Conservation (phyloP, 2,113 vertebrate genomes). For the Laticauda colubrina region DNA sequence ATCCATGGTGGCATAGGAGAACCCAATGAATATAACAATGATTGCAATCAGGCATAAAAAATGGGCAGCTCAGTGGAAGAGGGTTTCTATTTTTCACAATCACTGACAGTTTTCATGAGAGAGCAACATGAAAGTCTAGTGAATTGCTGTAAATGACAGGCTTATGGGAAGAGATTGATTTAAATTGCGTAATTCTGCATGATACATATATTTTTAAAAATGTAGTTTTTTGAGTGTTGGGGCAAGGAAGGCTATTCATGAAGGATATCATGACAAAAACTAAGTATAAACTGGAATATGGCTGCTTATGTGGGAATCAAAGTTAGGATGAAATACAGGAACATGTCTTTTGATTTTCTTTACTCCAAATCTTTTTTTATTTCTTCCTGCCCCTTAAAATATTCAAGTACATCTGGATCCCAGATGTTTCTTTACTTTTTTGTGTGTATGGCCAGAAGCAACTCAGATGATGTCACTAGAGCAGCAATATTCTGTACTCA, state of each 20-base stretch:
- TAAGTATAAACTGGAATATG: not conserved
- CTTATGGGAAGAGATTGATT: not conserved
- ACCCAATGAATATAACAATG: not conserved
- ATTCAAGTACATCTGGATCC: not conserved
- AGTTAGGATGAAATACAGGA: not conserved
- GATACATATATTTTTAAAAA: not conserved
- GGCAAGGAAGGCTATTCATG: not conserved
- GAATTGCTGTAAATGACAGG: not conserved
- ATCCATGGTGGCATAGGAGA: not conserved
- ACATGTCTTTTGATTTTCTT: not conserved
- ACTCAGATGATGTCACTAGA: not conserved
- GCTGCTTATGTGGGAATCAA: not conserved
- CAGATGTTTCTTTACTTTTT: not conserved
- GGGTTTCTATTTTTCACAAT: not conserved
- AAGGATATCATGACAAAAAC: not conserved
- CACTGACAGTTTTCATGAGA: not conserved
- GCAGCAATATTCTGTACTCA: not conserved
- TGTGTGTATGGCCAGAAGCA: not conserved
- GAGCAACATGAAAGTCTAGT: not conserved
- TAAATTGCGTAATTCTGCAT: not conserved
- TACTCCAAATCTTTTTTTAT: not conserved
- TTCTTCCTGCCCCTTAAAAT: not conserved
- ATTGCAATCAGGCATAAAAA: not conserved
- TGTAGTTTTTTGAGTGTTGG: not conserved
- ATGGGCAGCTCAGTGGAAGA: not conserved